Evolutionary conservation across 2,888 invertebrate genomes (phyloP).

Genomic region (Blastobasis adustella): DNA sequence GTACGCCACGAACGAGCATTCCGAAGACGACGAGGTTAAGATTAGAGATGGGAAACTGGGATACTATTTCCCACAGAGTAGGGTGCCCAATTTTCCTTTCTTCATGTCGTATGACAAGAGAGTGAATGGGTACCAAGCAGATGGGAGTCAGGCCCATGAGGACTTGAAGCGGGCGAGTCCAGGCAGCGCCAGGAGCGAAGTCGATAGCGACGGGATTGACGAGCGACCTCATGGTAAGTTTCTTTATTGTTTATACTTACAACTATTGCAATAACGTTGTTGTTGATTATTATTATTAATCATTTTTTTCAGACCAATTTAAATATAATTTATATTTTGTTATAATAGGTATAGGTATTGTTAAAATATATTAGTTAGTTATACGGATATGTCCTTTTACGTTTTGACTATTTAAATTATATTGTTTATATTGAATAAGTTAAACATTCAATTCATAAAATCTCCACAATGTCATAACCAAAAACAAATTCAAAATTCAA

Average conservation of each 20-base stretch:
- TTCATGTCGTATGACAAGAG: constrained; percentile 67
- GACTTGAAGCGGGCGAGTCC: constrained; percentile 62
- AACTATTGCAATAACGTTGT: not conserved
- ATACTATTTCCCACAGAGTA: constrained; percentile 61
- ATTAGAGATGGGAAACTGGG: constrained; percentile 56
- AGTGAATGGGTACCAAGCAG: constrained; percentile 35
- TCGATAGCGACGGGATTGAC: constrained; percentile 64
- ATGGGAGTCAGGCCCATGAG: constrained; percentile 44
- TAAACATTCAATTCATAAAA: too few relatives aligned
- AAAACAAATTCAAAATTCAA: too few relatives aligned
- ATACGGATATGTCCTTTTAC: too few relatives aligned
- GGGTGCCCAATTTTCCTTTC: constrained; percentile 64
- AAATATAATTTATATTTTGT: not conserved
- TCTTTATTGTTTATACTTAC: not conserved
- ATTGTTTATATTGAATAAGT: too few relatives aligned
- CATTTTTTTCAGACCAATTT: not conserved
- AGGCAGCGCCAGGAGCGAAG: constrained; percentile 60
- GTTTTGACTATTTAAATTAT: too few relatives aligned
- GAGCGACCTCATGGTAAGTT: constrained; percentile 60
- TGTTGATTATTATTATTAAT: not conserved
- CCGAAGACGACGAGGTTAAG: constrained; percentile 57
- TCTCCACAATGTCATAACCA: too few relatives aligned
- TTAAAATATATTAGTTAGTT: too few relatives aligned
- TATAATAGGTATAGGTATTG: too few relatives aligned
- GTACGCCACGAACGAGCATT: constrained; percentile 42